Evolutionary conservation across 2,888 invertebrate genomes (phyloP), one percentile per base, ranked within the genome.

Genomic region (Hypercompe scribonia): DNA sequence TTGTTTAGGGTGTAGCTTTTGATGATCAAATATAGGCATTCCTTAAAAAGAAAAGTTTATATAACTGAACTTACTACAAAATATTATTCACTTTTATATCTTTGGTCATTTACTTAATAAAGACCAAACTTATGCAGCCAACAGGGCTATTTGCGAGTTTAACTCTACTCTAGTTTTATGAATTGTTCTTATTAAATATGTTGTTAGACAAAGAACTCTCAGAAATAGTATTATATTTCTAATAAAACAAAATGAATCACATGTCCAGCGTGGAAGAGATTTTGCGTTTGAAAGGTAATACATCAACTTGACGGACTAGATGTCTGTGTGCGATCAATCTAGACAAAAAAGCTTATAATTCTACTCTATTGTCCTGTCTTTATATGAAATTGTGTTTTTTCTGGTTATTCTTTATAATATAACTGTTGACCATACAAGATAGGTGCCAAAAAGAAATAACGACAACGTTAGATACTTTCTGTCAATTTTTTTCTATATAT

Each of bases 261-360:
- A 8, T 54, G n/a, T 34, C n/a, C 50, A 36, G 46, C 5, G 4
- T 13, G 3, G 21, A 33, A 46, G 24, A 46, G 66, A 24, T 33
- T 50, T 54, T 65, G 64, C 34, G 15, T 21, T 10, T 34, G 50
- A 34, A 21, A 8, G 64, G 34, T 24, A 24, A 33, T 54, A 68
- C 54, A 68, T 68, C 50, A 68, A 50, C 34, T 33, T n/a, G 50
- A 68, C 46, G 24, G 46, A 50, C 46, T 50, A 46, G 67, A 67
- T 33, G 50, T 34, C 33, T 33, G 24, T 24, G 24, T n/a, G 11
- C 50, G 3, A 34, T 50, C 67, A 50, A 67, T 67, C 67, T 46
- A 33, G 11, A n/a, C 7, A 34, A 39, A 61, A 15, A 21, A 63
- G 61, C 61, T 28, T 33, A 31, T 61, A 13, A 50, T 67, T 67